Conservation (phyloP, 1,140 invertebrate species). For the Galendromus occidentalis region DNA sequence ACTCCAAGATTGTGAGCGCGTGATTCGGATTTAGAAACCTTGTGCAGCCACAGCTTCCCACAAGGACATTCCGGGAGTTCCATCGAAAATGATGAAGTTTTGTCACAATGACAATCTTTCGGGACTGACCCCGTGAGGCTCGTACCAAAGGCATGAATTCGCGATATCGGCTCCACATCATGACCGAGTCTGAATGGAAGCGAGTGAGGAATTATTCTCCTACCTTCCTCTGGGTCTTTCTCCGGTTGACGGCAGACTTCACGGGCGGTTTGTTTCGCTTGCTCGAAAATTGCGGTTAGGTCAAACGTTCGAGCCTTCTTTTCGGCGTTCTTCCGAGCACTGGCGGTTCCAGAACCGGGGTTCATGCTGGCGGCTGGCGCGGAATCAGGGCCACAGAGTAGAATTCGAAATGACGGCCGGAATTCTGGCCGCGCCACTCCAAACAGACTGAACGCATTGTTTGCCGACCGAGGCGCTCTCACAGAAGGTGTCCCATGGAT, state of each 20-base stretch:
- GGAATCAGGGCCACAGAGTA: no score
- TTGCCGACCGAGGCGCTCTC: no score
- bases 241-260: constrained; percentile 22
- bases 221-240: constrained; percentile 16
- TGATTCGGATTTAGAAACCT: neutral
- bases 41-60: neutral
- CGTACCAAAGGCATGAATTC: neutral
- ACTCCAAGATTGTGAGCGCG: neutral
- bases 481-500: no score
- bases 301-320: constrained; percentile 30
- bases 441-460: no score
- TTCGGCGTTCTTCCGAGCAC: neutral
- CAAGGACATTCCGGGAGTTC: neutral
- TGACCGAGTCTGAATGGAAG: neutral
- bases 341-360: no score
- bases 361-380: no score
- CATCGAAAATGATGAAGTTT: no score
- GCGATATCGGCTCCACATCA: constrained; percentile 15
- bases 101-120: no score
- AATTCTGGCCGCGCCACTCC: no score
- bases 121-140: no score
- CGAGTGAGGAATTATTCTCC: constrained; percentile 14
- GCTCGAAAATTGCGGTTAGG: constrained; percentile 29
- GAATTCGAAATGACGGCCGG: no score
- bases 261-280: constrained; percentile 26